Evolutionary conservation across 1,140 invertebrate genomes (phyloP), one percentile per base, ranked within the genome.

Genomic region (Tribolium madens): DNA sequence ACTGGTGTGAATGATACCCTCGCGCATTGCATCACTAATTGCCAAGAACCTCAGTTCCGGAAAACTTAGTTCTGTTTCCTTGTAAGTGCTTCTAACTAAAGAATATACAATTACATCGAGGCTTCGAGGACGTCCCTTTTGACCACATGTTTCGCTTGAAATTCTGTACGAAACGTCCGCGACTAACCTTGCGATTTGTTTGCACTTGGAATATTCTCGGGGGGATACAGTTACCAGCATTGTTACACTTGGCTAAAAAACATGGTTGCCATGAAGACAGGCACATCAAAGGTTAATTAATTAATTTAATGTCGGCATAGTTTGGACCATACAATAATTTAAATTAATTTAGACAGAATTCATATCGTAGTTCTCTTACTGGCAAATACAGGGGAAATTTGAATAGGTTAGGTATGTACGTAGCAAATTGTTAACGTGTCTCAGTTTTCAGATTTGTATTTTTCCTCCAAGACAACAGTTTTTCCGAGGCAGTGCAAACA

Each of bases 1-100:
- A 76, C 72, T 77, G 72, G 26, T 73, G 64, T 47, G 71, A 73
- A 80, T 69, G 78, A 77, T 79, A 77, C 79, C 78, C 79, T n/a
- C 36, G 77, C 53, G 79, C 64, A 77, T 81, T 77, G 75, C 79
- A 81, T 75, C 77, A 74, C 76, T 81, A 81, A 81, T 81, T 81
- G 78, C 52, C 77, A 76, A 72, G 73, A 78, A 75, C 60, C 77
- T 60, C 77, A 78, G 73, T 76, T 78, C 57, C 64, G 68, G 36
- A 36, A 76, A 78, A 73, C 26, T 64, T 64, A 64, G 21, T 26
- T 26, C n/a, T 64, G 57, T 64, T 64, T 64, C 57, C 57, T 42
- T 64, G 9, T 18, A 26, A 64, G 57, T 64, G 57, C 57, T 26
- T 33, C 12, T 26, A 64, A 64, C n/a, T 64, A 21, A 64, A 33